A percentile compares a stretch with the other conserved stretches of the same genome.
These are phyloP conservation scores for Lepisosteus osseus DNA, from an alignment of 2,113 vertebrate species.

Conservation along the genomic window DNA sequence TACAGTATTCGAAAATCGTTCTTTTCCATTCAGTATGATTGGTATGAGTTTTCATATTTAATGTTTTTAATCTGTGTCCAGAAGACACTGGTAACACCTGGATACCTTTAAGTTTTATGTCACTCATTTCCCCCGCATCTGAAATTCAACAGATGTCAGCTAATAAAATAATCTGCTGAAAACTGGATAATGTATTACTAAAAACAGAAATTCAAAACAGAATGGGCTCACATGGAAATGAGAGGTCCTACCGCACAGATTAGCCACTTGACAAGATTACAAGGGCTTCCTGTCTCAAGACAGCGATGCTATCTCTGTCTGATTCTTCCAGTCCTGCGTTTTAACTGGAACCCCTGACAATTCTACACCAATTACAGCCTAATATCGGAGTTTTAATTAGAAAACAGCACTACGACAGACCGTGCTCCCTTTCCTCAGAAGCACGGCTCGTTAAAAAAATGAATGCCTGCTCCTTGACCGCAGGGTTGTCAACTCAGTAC, in stretches of 20 bases:
- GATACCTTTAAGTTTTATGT: too few relatives aligned
- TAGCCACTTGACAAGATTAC: conserved; percentile 63
- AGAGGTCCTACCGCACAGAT: conserved; percentile 38
- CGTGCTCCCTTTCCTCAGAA: conserved; percentile 43
- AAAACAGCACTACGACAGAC: conserved; percentile 52
- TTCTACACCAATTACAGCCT: conserved; percentile 52
- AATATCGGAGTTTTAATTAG: conserved; percentile 62
- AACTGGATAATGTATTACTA: too few relatives aligned
- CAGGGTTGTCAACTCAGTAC: conserved; percentile 29
- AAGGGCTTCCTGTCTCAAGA: conserved; percentile 62
- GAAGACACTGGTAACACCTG: too few relatives aligned
- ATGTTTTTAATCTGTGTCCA: too few relatives aligned
- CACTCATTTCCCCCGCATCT: too few relatives aligned
- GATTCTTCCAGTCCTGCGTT: conserved; percentile 35
- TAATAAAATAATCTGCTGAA: too few relatives aligned
- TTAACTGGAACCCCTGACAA: conserved; percentile 50
- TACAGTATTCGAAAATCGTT: too few relatives aligned
- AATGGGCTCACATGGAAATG: too few relatives aligned
- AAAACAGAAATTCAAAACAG: too few relatives aligned
- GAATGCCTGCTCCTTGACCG: conserved; percentile 43
- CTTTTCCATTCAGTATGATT: too few relatives aligned
- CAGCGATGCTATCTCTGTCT: conserved; percentile 58
- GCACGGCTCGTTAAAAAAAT: conserved; percentile 63
- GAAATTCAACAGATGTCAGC: too few relatives aligned
- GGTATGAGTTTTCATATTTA: too few relatives aligned